phyloP scores from a whole-genome alignment of 2,113 vertebrate genomes.

The Nycticorax nycticorax region DNA sequence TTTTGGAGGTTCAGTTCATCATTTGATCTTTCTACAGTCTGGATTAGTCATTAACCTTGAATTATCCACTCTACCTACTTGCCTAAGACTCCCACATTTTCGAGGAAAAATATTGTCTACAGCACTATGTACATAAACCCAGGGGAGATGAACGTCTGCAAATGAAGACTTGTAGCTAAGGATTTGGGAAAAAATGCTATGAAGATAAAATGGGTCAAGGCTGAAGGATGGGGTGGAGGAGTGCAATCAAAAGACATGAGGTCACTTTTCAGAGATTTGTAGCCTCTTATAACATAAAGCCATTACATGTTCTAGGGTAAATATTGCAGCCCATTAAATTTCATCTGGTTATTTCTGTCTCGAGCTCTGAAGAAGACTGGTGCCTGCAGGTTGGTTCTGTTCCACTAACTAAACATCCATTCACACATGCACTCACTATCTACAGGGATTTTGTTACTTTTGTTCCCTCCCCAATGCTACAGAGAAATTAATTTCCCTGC shows the following conservation, averaged over 20 bases:
- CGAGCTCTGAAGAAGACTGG: not conserved
- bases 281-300: not conserved
- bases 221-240: not conserved
- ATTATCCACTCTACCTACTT: constrained; percentile 31
- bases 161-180: not conserved
- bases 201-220: not conserved
- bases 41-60: constrained; percentile 55
- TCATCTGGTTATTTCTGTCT: not conserved
- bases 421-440: not conserved
- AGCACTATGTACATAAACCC: not conserved
- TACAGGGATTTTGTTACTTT: not conserved
- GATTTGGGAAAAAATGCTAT: not conserved
- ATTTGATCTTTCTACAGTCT: constrained; percentile 47
- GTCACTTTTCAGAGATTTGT: not conserved
- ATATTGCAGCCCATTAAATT: not conserved
- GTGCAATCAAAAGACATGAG: not conserved
- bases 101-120: not conserved
- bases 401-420: not conserved
- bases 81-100: constrained; percentile 28
- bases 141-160: not conserved
- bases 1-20: constrained; percentile 26
- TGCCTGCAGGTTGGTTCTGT: not conserved
- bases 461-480: not conserved
- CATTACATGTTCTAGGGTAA: not conserved
- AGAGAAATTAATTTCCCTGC: not conserved